phyloP scores from a whole-genome alignment of 2,113 vertebrate species.

The Oreotrochilus melanogaster region DNA sequence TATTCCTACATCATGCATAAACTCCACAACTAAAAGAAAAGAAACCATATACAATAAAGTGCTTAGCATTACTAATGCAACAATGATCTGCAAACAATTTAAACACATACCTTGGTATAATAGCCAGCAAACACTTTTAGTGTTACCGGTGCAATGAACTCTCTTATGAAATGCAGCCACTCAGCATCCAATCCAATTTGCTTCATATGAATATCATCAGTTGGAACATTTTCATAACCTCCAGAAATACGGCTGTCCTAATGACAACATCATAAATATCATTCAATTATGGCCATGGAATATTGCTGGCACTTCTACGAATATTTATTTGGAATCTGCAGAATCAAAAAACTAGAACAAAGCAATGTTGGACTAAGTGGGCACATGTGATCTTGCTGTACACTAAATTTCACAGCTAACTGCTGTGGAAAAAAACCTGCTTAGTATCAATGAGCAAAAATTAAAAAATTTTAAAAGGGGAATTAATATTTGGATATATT shows the following conservation, averaged over 20 bases:
- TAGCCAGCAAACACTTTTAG: constrained; percentile 97
- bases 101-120: constrained; percentile 90
- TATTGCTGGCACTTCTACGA: background rate
- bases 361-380: background rate
- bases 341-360: background rate
- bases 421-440: background rate
- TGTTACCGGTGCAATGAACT: constrained; percentile 95
- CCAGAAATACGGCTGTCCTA: constrained; percentile 95
- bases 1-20: background rate
- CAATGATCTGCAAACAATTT: background rate
- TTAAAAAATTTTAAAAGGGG: background rate
- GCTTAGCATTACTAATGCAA: background rate
- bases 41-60: background rate
- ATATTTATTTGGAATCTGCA: background rate
- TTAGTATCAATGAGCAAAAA: background rate
- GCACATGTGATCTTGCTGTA: background rate
- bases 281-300: background rate
- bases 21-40: background rate
- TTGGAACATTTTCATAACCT: constrained; percentile 97
- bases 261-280: background rate
- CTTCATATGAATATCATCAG: constrained; percentile 97
- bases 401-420: background rate
- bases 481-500: background rate
- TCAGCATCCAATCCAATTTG: constrained; percentile 92
- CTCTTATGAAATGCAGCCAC: constrained; percentile 97